Evolutionary conservation across 2,797 vertebrate species (phyloP), one percentile per base, ranked within the genome.

Genomic region (Dicrostonyx torquatus): DNA sequence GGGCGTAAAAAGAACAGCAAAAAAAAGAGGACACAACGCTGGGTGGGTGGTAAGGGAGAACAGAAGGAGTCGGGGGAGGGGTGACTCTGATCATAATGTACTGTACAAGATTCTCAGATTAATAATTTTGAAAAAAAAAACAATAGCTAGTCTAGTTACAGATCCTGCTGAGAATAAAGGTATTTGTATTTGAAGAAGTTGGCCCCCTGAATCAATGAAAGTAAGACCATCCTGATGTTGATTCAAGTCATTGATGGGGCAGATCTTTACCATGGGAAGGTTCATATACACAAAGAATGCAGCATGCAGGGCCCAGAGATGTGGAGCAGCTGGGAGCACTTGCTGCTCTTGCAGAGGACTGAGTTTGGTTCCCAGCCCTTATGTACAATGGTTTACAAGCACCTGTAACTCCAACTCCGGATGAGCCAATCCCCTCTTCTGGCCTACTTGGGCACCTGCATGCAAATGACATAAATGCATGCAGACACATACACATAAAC

Each of bases 231-330:
- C 29, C 14, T 22, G 40, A 43, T 17, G 9, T 29, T 48, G 29
- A 7, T 12, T 20, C 40, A 64, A n/a, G 79, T 84, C 60, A 84
- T 22, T 48, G 43, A 14, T 45, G 60, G 43, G 13, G 8, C 53
- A 91, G 70, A 31, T 34, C 6, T 24, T 87, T 80, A 72, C 26
- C 34, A 94, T 85, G 86, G 48, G 83, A 87, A 93, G 58, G 77
- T 53, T 87, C 62, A 66, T 73, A 85, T 43, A 9, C 78, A 82
- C 22, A 37, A 86, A 79, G 26, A 77, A 34, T 50, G 12, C 26
- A 15, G 26, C 60, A 2, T 40, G 6, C 34, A 55, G 34, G 34
- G 34, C 13, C 12, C 34, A 58, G n/a, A 26, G 50, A n/a, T 37
- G 53, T 58, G 53, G 6, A 14, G 22, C 78, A 26, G 6, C 37